phyloP scores from a whole-genome alignment of 2,888 invertebrate genomes.

The Ryuthela nishihirai region DNA sequence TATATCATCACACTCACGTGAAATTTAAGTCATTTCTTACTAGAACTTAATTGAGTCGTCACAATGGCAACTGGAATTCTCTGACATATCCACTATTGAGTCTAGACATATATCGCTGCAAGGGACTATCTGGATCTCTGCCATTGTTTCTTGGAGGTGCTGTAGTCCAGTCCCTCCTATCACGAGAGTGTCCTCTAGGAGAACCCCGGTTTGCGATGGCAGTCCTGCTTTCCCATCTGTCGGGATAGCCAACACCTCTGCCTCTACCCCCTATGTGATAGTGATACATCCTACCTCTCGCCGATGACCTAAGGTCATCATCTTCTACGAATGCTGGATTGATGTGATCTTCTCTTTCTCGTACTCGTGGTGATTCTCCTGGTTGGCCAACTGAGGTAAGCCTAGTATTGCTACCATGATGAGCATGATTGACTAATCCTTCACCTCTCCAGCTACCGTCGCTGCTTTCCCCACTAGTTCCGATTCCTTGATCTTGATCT shows the following conservation, averaged over 20 bases:
- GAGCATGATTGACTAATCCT: constrained; percentile 18
- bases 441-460: constrained; percentile 36
- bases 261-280: constrained; percentile 3
- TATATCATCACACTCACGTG: no score
- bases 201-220: constrained; percentile 1
- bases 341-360: constrained; percentile 26
- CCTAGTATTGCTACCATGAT: constrained; percentile 12
- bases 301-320: constrained; percentile 7
- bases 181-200: background rate
- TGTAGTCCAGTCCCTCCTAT: constrained; percentile 4
- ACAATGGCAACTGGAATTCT: constrained; percentile 37
- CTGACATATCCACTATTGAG: constrained; percentile 34
- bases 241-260: constrained; percentile 14
- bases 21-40: no score
- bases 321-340: constrained; percentile 32
- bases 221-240: constrained; percentile 19
- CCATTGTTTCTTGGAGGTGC: constrained; percentile 6
- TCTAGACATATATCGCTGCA: constrained; percentile 28
- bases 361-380: constrained; percentile 6
- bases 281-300: constrained; percentile 1
- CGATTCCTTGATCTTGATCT: constrained; percentile 31
- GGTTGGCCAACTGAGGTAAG: constrained; percentile 31
- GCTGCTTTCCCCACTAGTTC: constrained; percentile 33
- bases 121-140: constrained; percentile 32
- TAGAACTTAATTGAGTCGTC: no score